Evolutionary conservation across 2,113 vertebrate species (phyloP).

Genomic region (Plectropomus leopardus): DNA sequence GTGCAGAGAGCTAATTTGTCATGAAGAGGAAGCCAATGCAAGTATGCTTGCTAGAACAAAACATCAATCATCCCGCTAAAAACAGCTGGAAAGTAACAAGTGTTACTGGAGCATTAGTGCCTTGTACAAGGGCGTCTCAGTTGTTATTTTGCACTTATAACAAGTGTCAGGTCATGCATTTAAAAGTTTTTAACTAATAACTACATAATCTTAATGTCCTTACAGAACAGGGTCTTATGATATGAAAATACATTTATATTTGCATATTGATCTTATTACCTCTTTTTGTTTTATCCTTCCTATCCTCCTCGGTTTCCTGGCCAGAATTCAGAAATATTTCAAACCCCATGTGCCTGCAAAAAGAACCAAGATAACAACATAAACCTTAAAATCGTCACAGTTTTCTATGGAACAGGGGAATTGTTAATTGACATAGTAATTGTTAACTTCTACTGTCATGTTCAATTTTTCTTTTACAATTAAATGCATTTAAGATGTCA

Average conservation of each 20-base stretch:
- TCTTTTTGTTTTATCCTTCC: slow-evolving; percentile 18
- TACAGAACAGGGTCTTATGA: neutral
- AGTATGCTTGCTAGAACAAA: slow-evolving; percentile 2
- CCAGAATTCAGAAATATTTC: slow-evolving; percentile 10
- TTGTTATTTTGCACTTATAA: neutral
- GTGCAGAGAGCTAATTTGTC: neutral
- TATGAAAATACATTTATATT: neutral
- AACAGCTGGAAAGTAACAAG: neutral
- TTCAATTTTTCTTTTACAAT: no score
- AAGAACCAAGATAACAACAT: neutral
- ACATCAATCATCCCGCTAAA: neutral
- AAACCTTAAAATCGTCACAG: neutral
- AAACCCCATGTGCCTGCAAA: slow-evolving; percentile 51
- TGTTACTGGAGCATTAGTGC: neutral
- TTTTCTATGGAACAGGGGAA: neutral
- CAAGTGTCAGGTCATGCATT: neutral
- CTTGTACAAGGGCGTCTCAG: neutral
- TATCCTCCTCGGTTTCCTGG: neutral
- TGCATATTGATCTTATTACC: slow-evolving; percentile 34
- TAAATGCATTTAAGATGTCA: no score
- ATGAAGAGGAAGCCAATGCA: slow-evolving; percentile 5
- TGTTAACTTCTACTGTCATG: no score
- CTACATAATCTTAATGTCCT: neutral
- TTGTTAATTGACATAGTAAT: neutral
- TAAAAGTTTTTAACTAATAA: neutral